Base-by-base conservation (phyloP, 2,797 vertebrate species). In the Champsocephalus gunnari region DNA sequence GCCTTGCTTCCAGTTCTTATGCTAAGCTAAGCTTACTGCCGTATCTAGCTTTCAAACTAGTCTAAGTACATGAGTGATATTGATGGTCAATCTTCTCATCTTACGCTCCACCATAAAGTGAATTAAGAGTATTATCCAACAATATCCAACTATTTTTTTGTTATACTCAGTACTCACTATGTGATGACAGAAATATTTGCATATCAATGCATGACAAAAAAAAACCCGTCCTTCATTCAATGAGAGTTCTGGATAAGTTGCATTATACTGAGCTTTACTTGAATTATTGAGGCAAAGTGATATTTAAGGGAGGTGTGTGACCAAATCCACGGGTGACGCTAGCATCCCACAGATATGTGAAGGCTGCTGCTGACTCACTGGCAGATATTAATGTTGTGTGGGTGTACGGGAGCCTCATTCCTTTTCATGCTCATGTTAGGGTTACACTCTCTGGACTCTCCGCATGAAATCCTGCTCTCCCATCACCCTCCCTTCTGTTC, bases 351-450 rank as follows among this genome's bases (percentile, higher is more conserved):
- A 90, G 90, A 92, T 92, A 86, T 77, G 84, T 55, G 84, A 81
- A 79, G 74, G 79, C 77, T 77, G 79, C 81, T 81, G 66, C 79
- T 32, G 80, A 86, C 81, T 86, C 68, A 61, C 70, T 79, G 4
- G 60, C 80, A 67, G 78, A 87, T 82, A 90, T 77, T 71, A 84
- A 83, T 81, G 76, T 49, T 71, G 70, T 61, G 83, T 88, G 87
- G 79, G 92, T 82, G 89, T 87, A 87, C 67, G 82, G 84, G 83
- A 68, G 65, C 72, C 73, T 90, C 87, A 91, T 94, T 91, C 93
- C 93, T 92, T 91, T 87, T 86, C 77, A 73, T 88, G 90, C 73
- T 79, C 66, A 79, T 21, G 78, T 90, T 90, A 88, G 78, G 71
- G 68, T 84, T 90, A 83, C 63, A 57, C 79, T 75, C 75, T 69